These are phyloP conservation scores for Lepus oiostolus DNA, from an alignment of 2,797 vertebrate species.

Conservation along the genomic window DNA sequence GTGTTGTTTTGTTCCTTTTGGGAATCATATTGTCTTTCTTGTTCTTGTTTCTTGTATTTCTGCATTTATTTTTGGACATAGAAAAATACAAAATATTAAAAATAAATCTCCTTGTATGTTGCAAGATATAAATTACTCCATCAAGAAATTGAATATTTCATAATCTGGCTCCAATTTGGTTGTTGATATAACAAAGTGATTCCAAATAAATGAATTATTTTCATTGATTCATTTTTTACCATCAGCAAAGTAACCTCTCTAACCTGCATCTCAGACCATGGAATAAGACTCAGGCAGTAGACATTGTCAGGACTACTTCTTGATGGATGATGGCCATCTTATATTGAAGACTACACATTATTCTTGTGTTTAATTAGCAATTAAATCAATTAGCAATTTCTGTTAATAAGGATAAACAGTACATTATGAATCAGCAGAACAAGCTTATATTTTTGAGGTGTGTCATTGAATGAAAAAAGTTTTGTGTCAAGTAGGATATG, in stretches of 20 bases:
- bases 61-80: background rate
- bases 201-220: conserved; percentile 12
- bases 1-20: too few species aligned
- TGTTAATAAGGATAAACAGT: conserved; percentile 15
- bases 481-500: background rate
- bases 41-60: background rate
- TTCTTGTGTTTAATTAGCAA: conserved; percentile 35
- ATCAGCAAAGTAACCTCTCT: background rate
- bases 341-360: background rate
- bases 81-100: background rate
- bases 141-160: background rate
- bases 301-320: background rate
- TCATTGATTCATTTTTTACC: background rate
- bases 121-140: background rate
- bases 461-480: conserved; percentile 7
- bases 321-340: background rate
- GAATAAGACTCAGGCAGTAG: background rate
- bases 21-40: background rate
- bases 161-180: background rate
- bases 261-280: background rate
- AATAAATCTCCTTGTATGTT: background rate
- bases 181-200: background rate
- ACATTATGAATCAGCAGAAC: conserved; percentile 10
- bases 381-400: background rate
- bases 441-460: background rate